These are phyloP conservation scores for Eurosta solidaginis DNA, from an alignment of 1,140 invertebrate genomes.

Conservation along the genomic window DNA sequence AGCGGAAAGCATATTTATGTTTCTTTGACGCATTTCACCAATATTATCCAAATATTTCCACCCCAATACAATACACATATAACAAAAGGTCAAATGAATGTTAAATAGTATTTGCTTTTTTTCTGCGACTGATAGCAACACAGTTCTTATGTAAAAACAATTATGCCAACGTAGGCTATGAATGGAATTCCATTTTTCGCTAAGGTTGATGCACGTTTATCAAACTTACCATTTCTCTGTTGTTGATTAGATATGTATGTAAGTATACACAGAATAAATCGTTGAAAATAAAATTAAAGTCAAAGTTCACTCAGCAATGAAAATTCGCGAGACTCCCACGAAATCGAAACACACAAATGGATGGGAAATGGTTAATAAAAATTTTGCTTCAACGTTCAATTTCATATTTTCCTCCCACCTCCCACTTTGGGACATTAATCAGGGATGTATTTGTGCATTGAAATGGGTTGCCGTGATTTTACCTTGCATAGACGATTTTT, in stretches of 20 bases:
- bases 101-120: background rate
- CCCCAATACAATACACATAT: background rate
- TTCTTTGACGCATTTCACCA: background rate
- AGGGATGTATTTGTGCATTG: background rate
- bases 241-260: background rate
- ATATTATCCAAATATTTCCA: background rate
- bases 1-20: too few relatives aligned
- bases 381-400: background rate
- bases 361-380: background rate
- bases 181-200: background rate
- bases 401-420: background rate
- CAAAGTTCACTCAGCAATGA: background rate
- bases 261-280: background rate
- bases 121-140: background rate
- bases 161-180: background rate
- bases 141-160: background rate
- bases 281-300: background rate
- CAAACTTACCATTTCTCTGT: constrained; percentile 5
- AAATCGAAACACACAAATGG: background rate
- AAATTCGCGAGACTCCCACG: background rate
- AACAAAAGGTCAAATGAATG: constrained; percentile 27
- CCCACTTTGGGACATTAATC: too few relatives aligned
- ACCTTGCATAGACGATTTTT: too few relatives aligned
- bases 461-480: background rate
- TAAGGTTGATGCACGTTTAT: background rate